Evolutionary conservation across 2,888 invertebrate species (phyloP), one percentile per base, ranked within the genome.

Genomic region (Lycocerus yunnanus): DNA sequence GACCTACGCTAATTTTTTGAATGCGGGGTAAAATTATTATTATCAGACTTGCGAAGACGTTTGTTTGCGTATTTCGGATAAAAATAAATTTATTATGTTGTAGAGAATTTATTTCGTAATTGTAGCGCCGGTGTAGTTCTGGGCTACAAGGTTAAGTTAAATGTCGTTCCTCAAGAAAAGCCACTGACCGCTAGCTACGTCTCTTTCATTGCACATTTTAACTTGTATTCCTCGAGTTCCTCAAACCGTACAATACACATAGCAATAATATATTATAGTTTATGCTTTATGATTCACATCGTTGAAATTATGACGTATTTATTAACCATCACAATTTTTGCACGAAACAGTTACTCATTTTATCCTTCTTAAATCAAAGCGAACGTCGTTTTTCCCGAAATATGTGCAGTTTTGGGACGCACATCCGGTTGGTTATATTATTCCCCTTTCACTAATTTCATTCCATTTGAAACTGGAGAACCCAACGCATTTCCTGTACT

Each of bases 131-230:
- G 71, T 65, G 16, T 69, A 73, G 72, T 77, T 78, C 75, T 79
- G 75, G 75, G 77, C 76, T 79, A 78, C 77, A 78, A 76, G 79
- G 79, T 76, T 79, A 78, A 80, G 76, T 80, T 79, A 79, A 80
- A 80, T 79, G 75, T 77, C 78, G 72, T 72, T 43, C 72, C 73
- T 65, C 60, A 68, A 76, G 73, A 72, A 75, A 78, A 79, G 78
- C 73, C 80, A 79, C 72, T 80, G 80, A 80, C 80, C 80, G 76
- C 78, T 66, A 27, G 43, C 66, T 61, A 15, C 66, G 16, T 58
- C 20, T 61, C 61, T 43, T 43, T 43, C 43, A n/a, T 6, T 43
- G 43, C 43, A 43, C 43, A 43, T 43, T 61, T 61, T 15, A 16
- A 15, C 15, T 61, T 15, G 3, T 15, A 18, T 61, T 20, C 20